phyloP scores from a whole-genome alignment of 2,888 invertebrate species.

The Lithosia quadra region DNA sequence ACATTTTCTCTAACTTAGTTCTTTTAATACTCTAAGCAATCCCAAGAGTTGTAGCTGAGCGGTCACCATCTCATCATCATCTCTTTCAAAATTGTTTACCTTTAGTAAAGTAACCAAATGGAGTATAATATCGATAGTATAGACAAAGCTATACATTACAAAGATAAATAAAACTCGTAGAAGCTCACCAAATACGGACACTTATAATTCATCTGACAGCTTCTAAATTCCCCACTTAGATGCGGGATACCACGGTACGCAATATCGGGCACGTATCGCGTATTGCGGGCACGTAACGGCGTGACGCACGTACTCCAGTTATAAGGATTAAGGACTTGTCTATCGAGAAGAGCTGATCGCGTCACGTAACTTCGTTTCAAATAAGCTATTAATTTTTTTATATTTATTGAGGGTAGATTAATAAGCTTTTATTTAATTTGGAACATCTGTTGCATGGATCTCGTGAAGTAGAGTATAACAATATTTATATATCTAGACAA shows the following conservation, averaged over 20 bases:
- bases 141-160: neutral
- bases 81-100: too few species aligned
- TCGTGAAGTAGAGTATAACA: too few species aligned
- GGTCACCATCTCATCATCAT: too few species aligned
- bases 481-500: too few species aligned
- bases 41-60: too few species aligned
- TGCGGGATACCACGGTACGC: slow-evolving; percentile 31
- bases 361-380: slow-evolving; percentile 9
- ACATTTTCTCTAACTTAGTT: too few species aligned
- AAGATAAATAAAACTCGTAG: neutral
- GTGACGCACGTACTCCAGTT: slow-evolving; percentile 44
- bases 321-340: slow-evolving; percentile 34
- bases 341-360: slow-evolving; percentile 32
- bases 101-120: too few species aligned
- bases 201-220: slow-evolving; percentile 42
- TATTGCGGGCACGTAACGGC: slow-evolving; percentile 42
- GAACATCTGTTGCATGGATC: neutral
- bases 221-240: slow-evolving; percentile 34
- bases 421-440: neutral
- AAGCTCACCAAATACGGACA: slow-evolving; percentile 7
- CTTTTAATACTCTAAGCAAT: too few species aligned
- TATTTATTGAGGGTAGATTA: neutral
- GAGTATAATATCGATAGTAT: too few species aligned
- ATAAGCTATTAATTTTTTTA: slow-evolving; percentile 15
- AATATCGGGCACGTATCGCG: slow-evolving; percentile 47